Base-by-base conservation (phyloP, 2,113 vertebrate genomes). In the Lepisosteus osseus region DNA sequence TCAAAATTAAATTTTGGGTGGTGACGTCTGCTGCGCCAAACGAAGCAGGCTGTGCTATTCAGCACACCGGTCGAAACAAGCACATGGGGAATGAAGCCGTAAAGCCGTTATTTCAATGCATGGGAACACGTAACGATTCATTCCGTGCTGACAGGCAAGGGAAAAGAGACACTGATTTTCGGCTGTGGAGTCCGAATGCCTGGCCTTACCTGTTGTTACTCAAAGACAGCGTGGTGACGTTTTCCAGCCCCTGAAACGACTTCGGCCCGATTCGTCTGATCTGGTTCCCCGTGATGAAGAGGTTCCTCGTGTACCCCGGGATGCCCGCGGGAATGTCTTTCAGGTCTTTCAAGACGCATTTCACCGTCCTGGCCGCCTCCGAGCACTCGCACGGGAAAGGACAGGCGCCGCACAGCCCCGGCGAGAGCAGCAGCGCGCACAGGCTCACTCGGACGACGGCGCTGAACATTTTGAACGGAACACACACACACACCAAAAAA, bases 381-480 rank as follows among this genome's bases (percentile, higher is more conserved):
- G 87, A 89, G 72, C 91, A 93, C 76, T 92, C 87, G 3, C 91
- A 93, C 68, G 84, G 82, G n/a, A 70, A 15, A n/a, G 88, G 89
- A 76, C 92, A 94, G 65, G 67, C 79, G 61, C 73, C 76, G 72
- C 83, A 82, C 76, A 63, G 74, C 61, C 43, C 65, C 0, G 65
- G 13, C 74, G 71, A 70, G 69, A 85, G 65, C 6, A 90, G 61
- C 44, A 91, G 59, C 61, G 84, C 41, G 70, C 79, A 86, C 71
- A 81, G 72, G 82, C 90, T 68, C 8, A 82, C 64, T 78, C 54
- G 14, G 5, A 0, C 40, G 76, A 67, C 68, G 54, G 82, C 83
- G 74, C 72, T 9, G 77, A 72, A 70, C 90, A 92, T 90, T 14
- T 78, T 79, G 76, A 41, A 77, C 15, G 54, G 17, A 69, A 57